Evolutionary conservation across 2,797 vertebrate genomes (phyloP), one percentile per base, ranked within the genome.

Genomic region (Hydrocynus forskahlii): DNA sequence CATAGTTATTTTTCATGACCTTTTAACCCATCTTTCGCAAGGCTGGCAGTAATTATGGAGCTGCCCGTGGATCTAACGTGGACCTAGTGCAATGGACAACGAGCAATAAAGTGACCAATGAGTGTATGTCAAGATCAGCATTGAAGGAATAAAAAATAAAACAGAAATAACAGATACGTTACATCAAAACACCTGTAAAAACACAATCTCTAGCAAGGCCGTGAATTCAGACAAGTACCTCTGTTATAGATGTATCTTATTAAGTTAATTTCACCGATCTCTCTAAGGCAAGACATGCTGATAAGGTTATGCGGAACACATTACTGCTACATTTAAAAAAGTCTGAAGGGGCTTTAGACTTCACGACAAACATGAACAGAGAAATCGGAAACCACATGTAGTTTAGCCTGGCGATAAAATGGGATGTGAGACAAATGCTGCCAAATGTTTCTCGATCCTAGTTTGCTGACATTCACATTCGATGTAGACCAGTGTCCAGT

Each of bases 271-370:
- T 62, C 8, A 71, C 10, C 52, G 48, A 70, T 13, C 45, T 50
- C 43, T 38, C 6, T 21, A 71, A 54, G 45, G 45, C 48, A 69
- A 48, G 48, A 50, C 48, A 23, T 12, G 21, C 50, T 17, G 45
- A 54, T 54, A 7, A 54, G 45, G 13, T 52, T 29, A 29, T 29
- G 29, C 29, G 16, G 23, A 21, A 70, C 23, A 25, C 29, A 13
- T 23, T n/a, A 50, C 68, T 52, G 21, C 12, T 43, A 25, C 43
- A 50, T 29, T 16, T 50, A 70, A 50, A 25, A 43, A 48, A 40
- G 29, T 50, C 67, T 50, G 45, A 50, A 70, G 19, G 21, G 19
- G 45, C 25, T 50, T 50, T 83, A 83, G 29, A 83, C 81, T 78
- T 79, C 43, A 80, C 43, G 68, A 73, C 64, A 21, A 78, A 68